Evolutionary conservation across 2,888 invertebrate genomes (phyloP).

Genomic region (Coleophora deauratella): DNA sequence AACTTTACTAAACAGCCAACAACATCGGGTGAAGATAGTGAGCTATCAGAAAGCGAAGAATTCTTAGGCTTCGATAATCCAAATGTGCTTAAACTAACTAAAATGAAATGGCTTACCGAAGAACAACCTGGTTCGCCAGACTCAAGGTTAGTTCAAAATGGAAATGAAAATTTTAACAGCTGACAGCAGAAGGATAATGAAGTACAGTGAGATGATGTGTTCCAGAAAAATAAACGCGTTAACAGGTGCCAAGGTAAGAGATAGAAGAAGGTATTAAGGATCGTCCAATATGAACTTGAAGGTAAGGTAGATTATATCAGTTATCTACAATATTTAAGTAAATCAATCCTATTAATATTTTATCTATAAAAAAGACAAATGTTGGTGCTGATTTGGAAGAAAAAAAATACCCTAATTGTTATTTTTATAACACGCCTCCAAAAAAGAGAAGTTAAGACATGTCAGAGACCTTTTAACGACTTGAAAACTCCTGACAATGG

Average conservation of each 20-base stretch:
- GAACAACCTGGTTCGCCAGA: conserved; percentile 35
- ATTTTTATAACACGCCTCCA: too few relatives aligned
- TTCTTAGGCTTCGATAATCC: conserved; percentile 27
- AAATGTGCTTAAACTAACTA: conserved; percentile 49
- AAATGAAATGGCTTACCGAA: conserved; percentile 62
- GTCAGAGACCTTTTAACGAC: too few relatives aligned
- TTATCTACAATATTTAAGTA: too few relatives aligned
- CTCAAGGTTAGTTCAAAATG: conserved; percentile 37
- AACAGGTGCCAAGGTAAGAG: conserved; percentile 47
- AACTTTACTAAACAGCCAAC: conserved; percentile 20
- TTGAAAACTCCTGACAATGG: too few relatives aligned
- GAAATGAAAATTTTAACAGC: not conserved
- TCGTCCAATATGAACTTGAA: not conserved
- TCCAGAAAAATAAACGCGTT: conserved; percentile 57
- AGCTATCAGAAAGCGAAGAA: conserved; percentile 23
- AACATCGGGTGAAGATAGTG: conserved; percentile 25
- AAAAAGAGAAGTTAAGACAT: too few relatives aligned
- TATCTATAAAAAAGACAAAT: too few relatives aligned
- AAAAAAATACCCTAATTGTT: too few relatives aligned
- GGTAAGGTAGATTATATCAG: conserved; percentile 9
- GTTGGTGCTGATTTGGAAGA: too few relatives aligned
- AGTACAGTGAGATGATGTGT: conserved; percentile 39
- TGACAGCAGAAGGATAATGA: too few relatives aligned
- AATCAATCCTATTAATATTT: too few relatives aligned
- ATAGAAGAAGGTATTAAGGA: conserved; percentile 16